These are phyloP conservation scores for Sylvilagus bachmani DNA, from an alignment of 2,113 vertebrate species.

Conservation along the genomic window DNA sequence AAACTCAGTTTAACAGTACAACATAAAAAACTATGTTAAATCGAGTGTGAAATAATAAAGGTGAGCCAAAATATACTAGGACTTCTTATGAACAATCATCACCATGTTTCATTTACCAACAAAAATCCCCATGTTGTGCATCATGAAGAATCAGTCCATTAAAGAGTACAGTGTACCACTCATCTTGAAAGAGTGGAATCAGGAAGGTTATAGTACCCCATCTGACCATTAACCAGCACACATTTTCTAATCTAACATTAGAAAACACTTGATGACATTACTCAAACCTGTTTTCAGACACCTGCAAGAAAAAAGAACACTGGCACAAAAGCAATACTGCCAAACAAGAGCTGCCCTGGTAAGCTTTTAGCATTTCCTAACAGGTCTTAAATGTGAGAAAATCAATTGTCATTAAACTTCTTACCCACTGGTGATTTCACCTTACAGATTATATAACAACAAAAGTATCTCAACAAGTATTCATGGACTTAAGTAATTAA, in stretches of 20 bases:
- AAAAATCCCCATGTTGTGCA: background rate
- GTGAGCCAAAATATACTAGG: background rate
- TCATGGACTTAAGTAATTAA: background rate
- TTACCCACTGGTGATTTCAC: background rate
- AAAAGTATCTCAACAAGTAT: background rate
- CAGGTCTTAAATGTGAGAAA: background rate
- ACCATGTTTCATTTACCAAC: background rate
- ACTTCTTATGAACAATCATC: background rate
- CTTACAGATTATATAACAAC: background rate
- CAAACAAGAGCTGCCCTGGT: slow-evolving; percentile 25
- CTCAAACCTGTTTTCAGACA: background rate
- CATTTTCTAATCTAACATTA: slow-evolving; percentile 33
- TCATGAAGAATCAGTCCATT: background rate
- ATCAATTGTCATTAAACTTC: slow-evolving; percentile 15
- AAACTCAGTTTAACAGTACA: background rate
- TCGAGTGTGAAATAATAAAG: background rate
- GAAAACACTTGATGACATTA: slow-evolving; percentile 41
- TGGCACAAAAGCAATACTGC: slow-evolving; percentile 24
- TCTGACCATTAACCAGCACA: slow-evolving; percentile 6
- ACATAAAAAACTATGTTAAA: background rate
- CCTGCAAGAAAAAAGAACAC: background rate
- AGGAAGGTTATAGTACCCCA: background rate
- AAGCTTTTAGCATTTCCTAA: background rate
- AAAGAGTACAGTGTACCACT: background rate
- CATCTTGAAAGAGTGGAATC: background rate